Percentiles rank a stretch among this genome's conserved stretches.
These are phyloP conservation scores for Lytechinus pictus DNA, from an alignment of 35 echinoderm and acorn worm species.

Conservation along the genomic window DNA sequence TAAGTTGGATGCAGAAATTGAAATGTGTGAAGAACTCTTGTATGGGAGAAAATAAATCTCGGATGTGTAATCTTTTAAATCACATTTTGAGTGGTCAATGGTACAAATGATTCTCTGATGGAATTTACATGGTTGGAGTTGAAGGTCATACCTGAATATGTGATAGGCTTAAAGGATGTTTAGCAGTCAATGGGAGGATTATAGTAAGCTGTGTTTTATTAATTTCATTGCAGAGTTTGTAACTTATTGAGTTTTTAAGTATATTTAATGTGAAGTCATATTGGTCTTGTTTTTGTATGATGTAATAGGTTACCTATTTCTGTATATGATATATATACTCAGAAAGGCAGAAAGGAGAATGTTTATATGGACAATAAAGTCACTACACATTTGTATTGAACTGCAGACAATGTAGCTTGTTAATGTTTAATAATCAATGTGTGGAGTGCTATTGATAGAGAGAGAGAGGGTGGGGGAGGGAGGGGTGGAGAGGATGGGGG, in stretches of 20 bases:
- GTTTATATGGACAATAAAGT: conserved; percentile 19
- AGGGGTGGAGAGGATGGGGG: too few relatives aligned
- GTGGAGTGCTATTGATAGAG: background rate
- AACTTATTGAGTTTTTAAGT: background rate
- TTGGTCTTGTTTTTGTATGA: background rate
- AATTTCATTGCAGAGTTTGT: background rate
- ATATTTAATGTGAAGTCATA: background rate
- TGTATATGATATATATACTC: background rate
- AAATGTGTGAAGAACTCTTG: background rate
- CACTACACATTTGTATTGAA: conserved; percentile 11
- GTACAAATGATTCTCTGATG: background rate
- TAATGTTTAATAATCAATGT: background rate
- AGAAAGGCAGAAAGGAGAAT: conserved; percentile 17
- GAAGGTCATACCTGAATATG: background rate
- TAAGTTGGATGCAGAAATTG: background rate
- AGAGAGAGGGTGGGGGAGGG: too few relatives aligned
- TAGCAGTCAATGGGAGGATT: background rate
- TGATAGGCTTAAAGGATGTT: background rate
- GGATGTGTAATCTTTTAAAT: background rate
- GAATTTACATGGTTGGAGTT: background rate
- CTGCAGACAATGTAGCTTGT: background rate
- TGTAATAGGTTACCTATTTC: background rate
- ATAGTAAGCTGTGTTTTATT: background rate
- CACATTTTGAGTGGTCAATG: background rate
- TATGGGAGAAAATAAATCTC: too few relatives aligned